These are phyloP conservation scores for Diadromus collaris DNA, from an alignment of 2,888 invertebrate genomes.

Conservation along the genomic window DNA sequence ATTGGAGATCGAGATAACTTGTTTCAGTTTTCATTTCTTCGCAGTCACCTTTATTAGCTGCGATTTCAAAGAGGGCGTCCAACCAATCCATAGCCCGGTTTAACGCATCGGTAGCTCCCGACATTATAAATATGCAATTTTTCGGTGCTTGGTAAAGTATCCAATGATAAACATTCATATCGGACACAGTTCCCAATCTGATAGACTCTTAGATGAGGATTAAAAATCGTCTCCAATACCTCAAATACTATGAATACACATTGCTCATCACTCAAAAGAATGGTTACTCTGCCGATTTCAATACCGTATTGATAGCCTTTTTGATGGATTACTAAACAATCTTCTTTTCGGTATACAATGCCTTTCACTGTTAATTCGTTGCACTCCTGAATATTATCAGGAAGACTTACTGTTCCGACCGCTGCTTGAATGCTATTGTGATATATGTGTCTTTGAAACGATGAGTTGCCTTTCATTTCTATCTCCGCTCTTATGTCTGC, in stretches of 20 bases:
- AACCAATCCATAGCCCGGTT: slow-evolving; percentile 40
- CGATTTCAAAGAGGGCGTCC: neutral
- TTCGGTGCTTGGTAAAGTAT: slow-evolving; percentile 29
- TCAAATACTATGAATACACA: slow-evolving; percentile 38
- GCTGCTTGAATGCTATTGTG: slow-evolving; percentile 35
- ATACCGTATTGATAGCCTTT: slow-evolving; percentile 46
- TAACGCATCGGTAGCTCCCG: slow-evolving; percentile 26
- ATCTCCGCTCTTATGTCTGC: slow-evolving; percentile 35
- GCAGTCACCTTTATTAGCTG: slow-evolving; percentile 2
- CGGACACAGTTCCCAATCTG: slow-evolving; percentile 13
- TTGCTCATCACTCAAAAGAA: slow-evolving; percentile 44
- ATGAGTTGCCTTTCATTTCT: slow-evolving; percentile 18
- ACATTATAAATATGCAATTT: slow-evolving; percentile 38
- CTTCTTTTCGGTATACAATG: slow-evolving; percentile 34
- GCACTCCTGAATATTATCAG: slow-evolving; percentile 27
- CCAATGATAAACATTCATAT: slow-evolving; percentile 46
- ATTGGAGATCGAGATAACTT: neutral
- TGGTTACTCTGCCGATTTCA: slow-evolving; percentile 39
- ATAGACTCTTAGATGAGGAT: slow-evolving; percentile 38
- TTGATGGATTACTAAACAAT: slow-evolving; percentile 41
- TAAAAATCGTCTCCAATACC: slow-evolving; percentile 44
- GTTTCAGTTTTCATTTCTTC: neutral
- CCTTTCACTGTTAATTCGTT: slow-evolving; percentile 39
- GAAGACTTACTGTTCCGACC: slow-evolving; percentile 4
- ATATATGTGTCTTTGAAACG: slow-evolving; percentile 32